Base-by-base conservation (phyloP, 2,888 invertebrate species). In the Andrena bucephala region DNA sequence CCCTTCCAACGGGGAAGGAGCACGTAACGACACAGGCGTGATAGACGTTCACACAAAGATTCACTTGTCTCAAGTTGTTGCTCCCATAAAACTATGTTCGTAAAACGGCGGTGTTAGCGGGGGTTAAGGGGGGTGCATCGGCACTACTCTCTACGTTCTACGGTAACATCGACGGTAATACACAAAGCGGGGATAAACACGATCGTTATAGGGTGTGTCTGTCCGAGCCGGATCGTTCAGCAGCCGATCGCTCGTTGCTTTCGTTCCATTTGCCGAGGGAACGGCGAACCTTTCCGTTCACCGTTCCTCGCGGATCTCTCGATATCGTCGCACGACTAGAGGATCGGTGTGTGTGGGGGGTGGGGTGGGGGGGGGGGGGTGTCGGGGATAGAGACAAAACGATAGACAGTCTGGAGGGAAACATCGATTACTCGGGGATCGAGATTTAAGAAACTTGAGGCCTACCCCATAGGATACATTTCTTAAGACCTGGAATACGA, bases 41-140 rank as follows among this genome's bases (percentile, higher is more conserved):
- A 68, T 69, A 68, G 50, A 60, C 78, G 63, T 80, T 77, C 62
- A 24, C 66, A 77, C 48, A 52, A 62, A 66, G 60, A 81, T 42
- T 20, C 60, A 67, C 75, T 77, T 73, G 76, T 81, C 60, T 81
- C 78, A 85, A 89, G 95, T 95, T 95, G 95, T 95, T 95, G 95
- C 95, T 95, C 95, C 95, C 95, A 95, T 94, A 90, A 91, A 89
- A 91, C 89, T 90, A 92, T 80, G 75, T 57, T 87, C 84, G 86
- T 83, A 83, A 71, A 85, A 89, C 83, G 88, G 90, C 89, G 89
- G 88, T 85, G 77, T 89, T 86, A 89, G 90, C 89, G 78, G 77
- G 77, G 60, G 77, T 69, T 33, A 8, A 77, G 33, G 33, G 31
- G 87, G 89, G 91, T 93, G 92, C 93, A 92, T 87, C 87, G 82